Percentiles rank a stretch among this genome's conserved stretches.
These are phyloP conservation scores for Fulmarus glacialis DNA, from an alignment of 2,113 vertebrate genomes.

Conservation along the genomic window DNA sequence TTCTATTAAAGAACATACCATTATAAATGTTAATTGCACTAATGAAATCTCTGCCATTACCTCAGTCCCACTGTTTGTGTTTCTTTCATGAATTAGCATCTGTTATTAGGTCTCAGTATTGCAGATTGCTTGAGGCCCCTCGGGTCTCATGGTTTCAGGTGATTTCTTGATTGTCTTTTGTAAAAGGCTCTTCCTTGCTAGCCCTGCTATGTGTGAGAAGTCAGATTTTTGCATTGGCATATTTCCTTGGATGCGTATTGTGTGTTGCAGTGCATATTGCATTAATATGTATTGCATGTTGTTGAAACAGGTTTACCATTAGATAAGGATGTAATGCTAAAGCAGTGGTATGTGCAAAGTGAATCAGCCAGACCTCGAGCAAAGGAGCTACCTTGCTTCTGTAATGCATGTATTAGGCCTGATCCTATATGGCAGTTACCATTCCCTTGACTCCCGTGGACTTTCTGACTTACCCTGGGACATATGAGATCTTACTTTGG, in stretches of 20 bases:
- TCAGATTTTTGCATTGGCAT: slow-evolving; percentile 49
- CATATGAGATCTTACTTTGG: neutral
- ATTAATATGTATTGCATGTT: slow-evolving; percentile 72
- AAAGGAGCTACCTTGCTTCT: slow-evolving; percentile 70
- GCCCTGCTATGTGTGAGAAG: slow-evolving; percentile 36
- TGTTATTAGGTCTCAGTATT: neutral
- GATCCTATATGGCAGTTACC: slow-evolving; percentile 5
- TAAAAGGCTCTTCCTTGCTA: slow-evolving; percentile 48
- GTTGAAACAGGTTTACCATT: slow-evolving; percentile 56
- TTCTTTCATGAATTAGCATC: slow-evolving; percentile 48
- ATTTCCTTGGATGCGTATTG: slow-evolving; percentile 52
- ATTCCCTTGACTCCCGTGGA: slow-evolving; percentile 17
- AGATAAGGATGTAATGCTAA: slow-evolving; percentile 61
- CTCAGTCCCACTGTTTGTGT: slow-evolving; percentile 54
- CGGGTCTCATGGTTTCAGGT: slow-evolving; percentile 4
- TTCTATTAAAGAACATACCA: slow-evolving; percentile 78
- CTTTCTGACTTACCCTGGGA: slow-evolving; percentile 42
- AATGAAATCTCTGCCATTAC: slow-evolving; percentile 74
- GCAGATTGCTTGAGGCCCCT: neutral
- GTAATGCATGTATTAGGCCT: slow-evolving; percentile 66
- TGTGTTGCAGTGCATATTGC: slow-evolving; percentile 68
- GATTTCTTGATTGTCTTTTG: slow-evolving; percentile 49
- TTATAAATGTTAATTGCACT: slow-evolving; percentile 82
- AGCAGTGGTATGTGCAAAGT: slow-evolving; percentile 68
- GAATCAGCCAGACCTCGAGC: slow-evolving; percentile 46